These are phyloP conservation scores for Bombyx huttoni DNA, from an alignment of 2,888 invertebrate species.

Conservation along the genomic window DNA sequence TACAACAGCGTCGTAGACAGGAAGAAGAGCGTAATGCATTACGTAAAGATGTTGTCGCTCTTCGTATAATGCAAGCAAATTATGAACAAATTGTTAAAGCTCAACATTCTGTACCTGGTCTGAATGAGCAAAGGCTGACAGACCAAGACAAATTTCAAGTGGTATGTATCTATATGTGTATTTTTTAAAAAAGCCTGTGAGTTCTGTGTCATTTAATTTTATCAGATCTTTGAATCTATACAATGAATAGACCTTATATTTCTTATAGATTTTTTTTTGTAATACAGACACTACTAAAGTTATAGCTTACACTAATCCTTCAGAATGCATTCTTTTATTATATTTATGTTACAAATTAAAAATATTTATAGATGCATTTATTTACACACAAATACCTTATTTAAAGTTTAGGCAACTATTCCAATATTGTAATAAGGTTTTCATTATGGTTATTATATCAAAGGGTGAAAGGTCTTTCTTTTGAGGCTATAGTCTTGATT, in stretches of 20 bases:
- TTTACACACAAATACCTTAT: too few relatives aligned
- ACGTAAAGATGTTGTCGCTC: slow-evolving; percentile 92
- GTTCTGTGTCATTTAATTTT: too few relatives aligned
- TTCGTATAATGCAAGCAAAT: slow-evolving; percentile 94
- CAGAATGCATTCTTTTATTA: neutral
- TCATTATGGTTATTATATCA: too few relatives aligned
- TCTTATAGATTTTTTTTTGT: too few relatives aligned
- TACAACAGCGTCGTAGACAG: slow-evolving; percentile 92
- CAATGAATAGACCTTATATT: too few relatives aligned
- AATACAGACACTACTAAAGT: neutral
- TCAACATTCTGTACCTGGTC: slow-evolving; percentile 92
- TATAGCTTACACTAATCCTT: neutral
- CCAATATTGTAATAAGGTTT: too few relatives aligned
- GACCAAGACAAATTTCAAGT: slow-evolving; percentile 98
- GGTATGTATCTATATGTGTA: slow-evolving; percentile 69
- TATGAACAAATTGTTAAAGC: slow-evolving; percentile 97
- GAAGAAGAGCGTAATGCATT: slow-evolving; percentile 94
- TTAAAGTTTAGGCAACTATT: too few relatives aligned
- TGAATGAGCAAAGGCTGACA: slow-evolving; percentile 89
- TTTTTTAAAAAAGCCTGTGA: neutral
- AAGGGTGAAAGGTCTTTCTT: too few relatives aligned
- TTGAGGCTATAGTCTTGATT: too few relatives aligned
- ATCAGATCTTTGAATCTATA: too few relatives aligned
- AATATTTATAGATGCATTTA: too few relatives aligned
- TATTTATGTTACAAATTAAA: too few relatives aligned